These are phyloP conservation scores for Champsocephalus esox DNA, from an alignment of 2,797 vertebrate species.

Conservation along the genomic window DNA sequence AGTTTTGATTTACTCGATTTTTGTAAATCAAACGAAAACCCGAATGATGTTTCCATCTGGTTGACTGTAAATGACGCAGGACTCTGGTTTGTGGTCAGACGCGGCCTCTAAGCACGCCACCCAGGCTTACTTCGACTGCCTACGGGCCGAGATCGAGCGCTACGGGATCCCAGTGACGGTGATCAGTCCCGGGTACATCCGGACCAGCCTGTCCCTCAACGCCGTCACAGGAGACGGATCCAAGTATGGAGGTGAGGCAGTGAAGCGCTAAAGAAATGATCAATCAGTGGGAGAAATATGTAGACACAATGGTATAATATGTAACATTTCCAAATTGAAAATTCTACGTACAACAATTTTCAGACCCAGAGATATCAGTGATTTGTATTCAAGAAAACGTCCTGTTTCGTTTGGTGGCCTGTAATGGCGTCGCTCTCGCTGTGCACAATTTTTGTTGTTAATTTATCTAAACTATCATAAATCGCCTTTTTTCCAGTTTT, in stretches of 20 bases:
- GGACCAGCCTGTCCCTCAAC: constrained; percentile 93
- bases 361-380: too few relatives aligned
- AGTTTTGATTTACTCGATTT: constrained; percentile 69
- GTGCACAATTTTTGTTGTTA: too few relatives aligned
- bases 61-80: constrained; percentile 11
- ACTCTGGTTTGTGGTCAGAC: constrained; percentile 78
- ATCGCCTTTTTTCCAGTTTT: too few relatives aligned
- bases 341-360: too few relatives aligned
- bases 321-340: too few relatives aligned
- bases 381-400: too few relatives aligned
- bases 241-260: constrained; percentile 90
- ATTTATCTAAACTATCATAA: too few relatives aligned
- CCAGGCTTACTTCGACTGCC: constrained; percentile 97
- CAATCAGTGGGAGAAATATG: not conserved
- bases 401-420: too few relatives aligned
- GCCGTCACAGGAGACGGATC: constrained; percentile 92
- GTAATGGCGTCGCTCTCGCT: too few relatives aligned
- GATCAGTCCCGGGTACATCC: constrained; percentile 94
- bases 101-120: constrained; percentile 96
- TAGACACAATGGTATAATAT: not conserved
- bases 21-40: not conserved
- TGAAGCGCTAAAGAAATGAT: not conserved
- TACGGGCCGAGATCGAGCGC: constrained; percentile 91
- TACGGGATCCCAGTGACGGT: constrained; percentile 89
- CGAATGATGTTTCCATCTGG: not conserved